Conservation (phyloP, 2,797 vertebrate species). For the Carcharodon carcharias region DNA sequence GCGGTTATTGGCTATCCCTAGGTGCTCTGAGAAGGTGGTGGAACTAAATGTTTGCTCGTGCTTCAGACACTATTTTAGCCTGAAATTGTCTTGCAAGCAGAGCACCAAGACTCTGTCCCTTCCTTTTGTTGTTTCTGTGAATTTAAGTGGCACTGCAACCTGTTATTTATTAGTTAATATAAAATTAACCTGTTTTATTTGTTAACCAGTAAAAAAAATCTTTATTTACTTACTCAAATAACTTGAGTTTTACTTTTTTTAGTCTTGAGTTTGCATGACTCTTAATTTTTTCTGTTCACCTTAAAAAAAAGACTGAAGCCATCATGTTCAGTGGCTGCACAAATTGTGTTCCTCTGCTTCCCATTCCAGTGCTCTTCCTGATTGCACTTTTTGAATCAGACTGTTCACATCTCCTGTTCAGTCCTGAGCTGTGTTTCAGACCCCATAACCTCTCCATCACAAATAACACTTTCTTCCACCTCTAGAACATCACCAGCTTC, state of each 20-base stretch:
- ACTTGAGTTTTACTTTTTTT: neutral
- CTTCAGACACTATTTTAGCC: neutral
- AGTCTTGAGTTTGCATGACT: neutral
- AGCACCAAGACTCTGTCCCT: neutral
- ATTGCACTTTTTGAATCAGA: neutral
- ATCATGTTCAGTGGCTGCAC: neutral
- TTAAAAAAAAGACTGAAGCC: neutral
- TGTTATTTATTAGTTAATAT: neutral
- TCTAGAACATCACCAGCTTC: too few species aligned
- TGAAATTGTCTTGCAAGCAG: neutral
- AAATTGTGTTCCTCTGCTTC: neutral
- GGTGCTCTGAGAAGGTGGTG: neutral
- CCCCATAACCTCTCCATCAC: too few species aligned
- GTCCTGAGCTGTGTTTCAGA: neutral
- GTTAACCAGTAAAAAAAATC: neutral
- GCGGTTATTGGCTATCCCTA: neutral
- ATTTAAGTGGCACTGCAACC: neutral
- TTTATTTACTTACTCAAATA: neutral
- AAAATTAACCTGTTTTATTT: neutral
- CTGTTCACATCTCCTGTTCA: neutral
- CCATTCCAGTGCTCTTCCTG: neutral
- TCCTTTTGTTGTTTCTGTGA: neutral
- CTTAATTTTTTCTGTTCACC: neutral
- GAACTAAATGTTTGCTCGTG: neutral
- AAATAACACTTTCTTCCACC: too few species aligned